Base-by-base conservation (phyloP, 2,797 vertebrate species). In the Brachyalestes nurse region DNA sequence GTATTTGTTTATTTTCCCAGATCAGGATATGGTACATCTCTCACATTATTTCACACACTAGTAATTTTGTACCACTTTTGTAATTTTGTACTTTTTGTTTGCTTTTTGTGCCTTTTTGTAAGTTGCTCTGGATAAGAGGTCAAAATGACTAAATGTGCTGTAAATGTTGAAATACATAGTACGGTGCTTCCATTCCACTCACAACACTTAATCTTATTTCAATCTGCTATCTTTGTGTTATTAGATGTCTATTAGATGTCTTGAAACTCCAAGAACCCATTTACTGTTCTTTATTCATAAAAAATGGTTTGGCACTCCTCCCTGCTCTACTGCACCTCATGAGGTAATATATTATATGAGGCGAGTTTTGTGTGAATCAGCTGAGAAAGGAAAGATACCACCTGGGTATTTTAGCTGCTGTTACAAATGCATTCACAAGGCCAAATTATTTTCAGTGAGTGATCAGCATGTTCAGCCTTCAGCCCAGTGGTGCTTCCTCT, bases 401-500 rank as follows among this genome's bases (percentile, higher is more conserved):
- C 42, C 13, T 70, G 16, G 25, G 42, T 25, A 25, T 38, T 51
- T 40, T 40, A 62, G 55, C 67, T 62, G 51, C 77, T 78, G 47
- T 23, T 79, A 62, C 8, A 23, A 70, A 72, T 25, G 45, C 45
- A 64, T 64, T 64, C 58, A 12, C 13, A 4, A 23, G 47, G 47
- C 69, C 53, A 72, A 79, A 72, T 79, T 55, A 79, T 64, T 79
- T 19, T 42, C 47, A 25, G 1, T 25, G 49, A 25, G 28, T 66
- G 61, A 61, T 71, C 66, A 78, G 62, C 66, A 61, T n/a, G 55
- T 61, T 23, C 12, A 62, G 5, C 55, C 12, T 14, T 71, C 57
- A 19, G 38, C 76, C 71, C 67, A 72, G 28, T 28, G n/a, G 45
- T 62, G 42, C 55, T 67, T 53, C 7, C 42, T 1, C 45, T 79